Evolutionary conservation across 2,113 vertebrate genomes (phyloP).

Genomic region (Lathamus discolor): DNA sequence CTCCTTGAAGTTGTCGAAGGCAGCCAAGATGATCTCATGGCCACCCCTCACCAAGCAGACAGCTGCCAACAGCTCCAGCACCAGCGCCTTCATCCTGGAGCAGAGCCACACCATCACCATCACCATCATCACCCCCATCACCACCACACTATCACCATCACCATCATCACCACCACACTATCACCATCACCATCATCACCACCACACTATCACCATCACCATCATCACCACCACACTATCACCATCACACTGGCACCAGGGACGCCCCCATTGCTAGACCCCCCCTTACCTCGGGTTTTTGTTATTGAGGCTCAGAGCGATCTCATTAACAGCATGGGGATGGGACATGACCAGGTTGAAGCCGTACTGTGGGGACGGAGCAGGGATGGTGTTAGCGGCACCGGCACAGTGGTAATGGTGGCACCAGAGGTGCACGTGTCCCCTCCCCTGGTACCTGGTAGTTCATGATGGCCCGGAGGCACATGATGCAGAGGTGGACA

Average conservation of each 20-base stretch:
- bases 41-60: conserved; percentile 96
- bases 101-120: neutral
- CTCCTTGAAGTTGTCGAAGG: conserved; percentile 99
- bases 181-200: neutral
- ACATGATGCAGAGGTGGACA: conserved; percentile 97
- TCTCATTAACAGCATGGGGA: conserved; percentile 95
- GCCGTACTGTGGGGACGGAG: conserved; percentile 81
- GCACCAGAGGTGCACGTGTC: rapidly evolving
- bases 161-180: neutral
- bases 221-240: neutral
- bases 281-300: conserved; percentile 91
- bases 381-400: rapidly evolving
- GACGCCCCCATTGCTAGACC: neutral
- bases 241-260: neutral
- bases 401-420: rapidly evolving
- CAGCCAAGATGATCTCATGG: conserved; percentile 96
- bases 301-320: conserved; percentile 96
- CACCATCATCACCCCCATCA: neutral
- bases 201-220: neutral
- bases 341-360: conserved; percentile 99
- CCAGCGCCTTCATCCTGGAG: conserved; percentile 92
- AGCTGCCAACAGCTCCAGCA: conserved; percentile 93
- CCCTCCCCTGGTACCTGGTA: conserved; percentile 81
- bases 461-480: conserved; percentile 97
- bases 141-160: neutral